Conservation (phyloP, 2,797 vertebrate genomes). For the Enteromius fasciolatus region DNA sequence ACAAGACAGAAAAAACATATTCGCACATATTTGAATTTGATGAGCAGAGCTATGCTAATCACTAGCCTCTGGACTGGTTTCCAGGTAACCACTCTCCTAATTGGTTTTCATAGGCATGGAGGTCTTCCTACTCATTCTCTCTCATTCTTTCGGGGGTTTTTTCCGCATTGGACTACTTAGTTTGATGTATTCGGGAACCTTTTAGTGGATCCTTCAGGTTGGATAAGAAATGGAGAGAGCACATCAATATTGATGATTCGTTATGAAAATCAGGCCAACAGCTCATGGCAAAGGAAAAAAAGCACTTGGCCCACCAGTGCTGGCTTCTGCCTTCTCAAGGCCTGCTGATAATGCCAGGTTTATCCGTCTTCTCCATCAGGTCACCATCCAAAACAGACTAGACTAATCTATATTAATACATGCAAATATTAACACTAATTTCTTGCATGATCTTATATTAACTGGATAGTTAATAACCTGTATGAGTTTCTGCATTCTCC, state of each 20-base stretch:
- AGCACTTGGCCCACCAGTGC: not conserved
- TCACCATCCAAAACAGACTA: not conserved
- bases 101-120: constrained; percentile 61
- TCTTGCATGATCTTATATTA: not conserved
- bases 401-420: not conserved
- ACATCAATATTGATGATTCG: constrained; percentile 44
- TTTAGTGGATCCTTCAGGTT: constrained; percentile 30
- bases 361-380: not conserved
- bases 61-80: constrained; percentile 67
- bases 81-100: constrained; percentile 71
- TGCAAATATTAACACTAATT: not conserved
- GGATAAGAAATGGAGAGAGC: constrained; percentile 21
- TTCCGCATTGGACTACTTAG: not conserved
- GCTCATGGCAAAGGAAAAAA: constrained; percentile 8
- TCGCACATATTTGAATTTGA: constrained; percentile 68
- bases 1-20: constrained; percentile 63
- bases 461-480: not conserved
- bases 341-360: not conserved
- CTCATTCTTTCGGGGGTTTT: constrained; percentile 12
- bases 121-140: constrained; percentile 28
- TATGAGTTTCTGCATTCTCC: not conserved
- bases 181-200: constrained; percentile 11
- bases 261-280: constrained; percentile 23
- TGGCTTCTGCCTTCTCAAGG: not conserved
- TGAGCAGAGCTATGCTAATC: constrained; percentile 62